Conservation (phyloP, 2,113 vertebrate genomes). For the Sapayoa aenigma region DNA sequence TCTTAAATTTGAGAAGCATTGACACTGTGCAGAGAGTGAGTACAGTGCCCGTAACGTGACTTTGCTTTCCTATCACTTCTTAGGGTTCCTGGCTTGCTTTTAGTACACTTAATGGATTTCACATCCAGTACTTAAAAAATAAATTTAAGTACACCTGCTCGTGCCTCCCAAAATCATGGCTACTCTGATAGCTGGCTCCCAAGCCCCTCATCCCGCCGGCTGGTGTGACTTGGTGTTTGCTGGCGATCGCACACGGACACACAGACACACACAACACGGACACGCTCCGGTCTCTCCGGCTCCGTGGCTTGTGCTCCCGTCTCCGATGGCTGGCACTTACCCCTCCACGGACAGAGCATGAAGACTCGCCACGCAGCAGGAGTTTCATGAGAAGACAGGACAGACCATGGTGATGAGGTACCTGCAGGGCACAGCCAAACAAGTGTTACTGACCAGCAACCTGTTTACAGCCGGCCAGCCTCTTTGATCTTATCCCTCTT, state of each 20-base stretch:
- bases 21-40: not conserved
- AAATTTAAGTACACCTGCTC: not conserved
- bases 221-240: not conserved
- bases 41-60: not conserved
- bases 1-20: not conserved
- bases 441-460: not conserved
- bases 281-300: fast-evolving
- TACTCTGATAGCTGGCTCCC: not conserved
- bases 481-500: not conserved
- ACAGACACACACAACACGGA: fast-evolving
- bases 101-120: not conserved
- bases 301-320: fast-evolving
- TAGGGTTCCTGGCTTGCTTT: not conserved
- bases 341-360: not conserved
- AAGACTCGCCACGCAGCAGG: not conserved
- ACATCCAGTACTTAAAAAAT: not conserved
- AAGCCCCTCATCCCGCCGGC: not conserved
- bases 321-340: not conserved
- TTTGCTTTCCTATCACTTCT: not conserved
- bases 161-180: not conserved
- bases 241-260: fast-evolving
- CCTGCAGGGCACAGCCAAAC: not conserved
- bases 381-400: not conserved
- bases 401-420: fast-evolving
- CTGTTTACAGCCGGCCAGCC: not conserved